phyloP scores from a whole-genome alignment of 2,888 invertebrate genomes.

The Eupithecia subumbrata region DNA sequence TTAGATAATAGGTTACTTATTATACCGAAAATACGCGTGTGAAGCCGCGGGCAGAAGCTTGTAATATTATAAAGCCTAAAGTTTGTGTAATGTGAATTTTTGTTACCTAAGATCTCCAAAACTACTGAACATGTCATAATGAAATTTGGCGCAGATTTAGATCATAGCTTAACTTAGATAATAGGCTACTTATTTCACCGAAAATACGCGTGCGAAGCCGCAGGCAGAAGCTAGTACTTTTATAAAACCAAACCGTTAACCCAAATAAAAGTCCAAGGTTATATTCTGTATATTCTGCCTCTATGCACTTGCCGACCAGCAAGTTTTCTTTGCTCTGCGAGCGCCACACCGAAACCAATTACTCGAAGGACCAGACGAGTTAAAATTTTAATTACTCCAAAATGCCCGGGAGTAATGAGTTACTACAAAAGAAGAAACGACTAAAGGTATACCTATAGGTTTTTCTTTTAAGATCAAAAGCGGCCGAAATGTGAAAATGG shows the following conservation, averaged over 20 bases:
- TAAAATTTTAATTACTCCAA: conserved; percentile 35
- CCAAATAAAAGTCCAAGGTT: background rate
- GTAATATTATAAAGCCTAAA: no score
- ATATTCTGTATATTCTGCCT: background rate
- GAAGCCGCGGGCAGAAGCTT: no score
- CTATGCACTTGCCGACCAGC: background rate
- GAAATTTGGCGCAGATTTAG: no score
- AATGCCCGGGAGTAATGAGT: conserved; percentile 19
- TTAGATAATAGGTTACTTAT: no score
- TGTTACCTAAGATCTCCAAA: no score
- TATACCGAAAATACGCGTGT: no score
- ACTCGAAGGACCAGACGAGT: conserved; percentile 29
- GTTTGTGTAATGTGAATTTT: no score
- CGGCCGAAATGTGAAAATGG: background rate
- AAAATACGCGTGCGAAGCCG: no score
- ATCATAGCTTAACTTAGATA: no score
- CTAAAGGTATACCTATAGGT: conserved; percentile 15
- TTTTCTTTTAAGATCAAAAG: conserved; percentile 9
- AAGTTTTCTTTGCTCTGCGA: conserved; percentile 4
- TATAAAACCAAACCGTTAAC: background rate
- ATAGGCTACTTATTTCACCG: no score
- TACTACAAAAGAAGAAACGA: conserved; percentile 14
- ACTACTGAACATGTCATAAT: no score
- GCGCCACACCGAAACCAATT: conserved; percentile 27
- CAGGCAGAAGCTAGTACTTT: no score